Evolutionary conservation across 64 coral and sea anemone species (phyloP), one percentile per base, ranked within the genome.

Genomic region (Stichodactyla mertensii): DNA sequence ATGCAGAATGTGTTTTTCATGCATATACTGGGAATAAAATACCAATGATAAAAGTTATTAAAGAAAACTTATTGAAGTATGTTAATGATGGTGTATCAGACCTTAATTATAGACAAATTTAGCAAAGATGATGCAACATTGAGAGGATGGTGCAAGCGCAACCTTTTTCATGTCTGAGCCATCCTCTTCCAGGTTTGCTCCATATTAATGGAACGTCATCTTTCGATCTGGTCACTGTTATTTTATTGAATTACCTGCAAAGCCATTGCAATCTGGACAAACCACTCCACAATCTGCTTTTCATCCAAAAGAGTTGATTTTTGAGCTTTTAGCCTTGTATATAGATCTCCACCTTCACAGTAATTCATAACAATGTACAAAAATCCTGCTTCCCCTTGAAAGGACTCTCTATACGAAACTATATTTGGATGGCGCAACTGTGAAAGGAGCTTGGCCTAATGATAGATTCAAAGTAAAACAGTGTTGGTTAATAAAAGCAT

Each of bases 191-290:
- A 45, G 36, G 36, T 45, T 45, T 45, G 36, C 36, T 45, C 36
- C 36, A 2, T 45, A 45, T 45, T 45, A 45, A 45, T 45, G 36
- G 36, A 45, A 45, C 36, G 3, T 45, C 36, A 45, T 45, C 36
- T 45, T 58, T 11, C 1, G 56, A 58, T 58, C 14, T 58, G 8
- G 24, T 23, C 24, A 27, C 27, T n/a, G 10, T 12, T 8, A 0
- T 74, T 13, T 11, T 81, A 81, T 52, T 45, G 52, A 52, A 80
- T 28, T 92, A 99, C 97, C 97, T 99, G 97, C 60, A 99, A 82
- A 52, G 97, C 97, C 97, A 99, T 99, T 28, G 97, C 93, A 69
- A 99, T 99, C 83, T 99, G 97, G 52, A 99, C 97, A 95, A 99
- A 99, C 97, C 97, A 99, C 28, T 99, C 93, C 60, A 99, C 97